Conservation (phyloP, 2,113 vertebrate genomes). For the Tinamus guttatus region DNA sequence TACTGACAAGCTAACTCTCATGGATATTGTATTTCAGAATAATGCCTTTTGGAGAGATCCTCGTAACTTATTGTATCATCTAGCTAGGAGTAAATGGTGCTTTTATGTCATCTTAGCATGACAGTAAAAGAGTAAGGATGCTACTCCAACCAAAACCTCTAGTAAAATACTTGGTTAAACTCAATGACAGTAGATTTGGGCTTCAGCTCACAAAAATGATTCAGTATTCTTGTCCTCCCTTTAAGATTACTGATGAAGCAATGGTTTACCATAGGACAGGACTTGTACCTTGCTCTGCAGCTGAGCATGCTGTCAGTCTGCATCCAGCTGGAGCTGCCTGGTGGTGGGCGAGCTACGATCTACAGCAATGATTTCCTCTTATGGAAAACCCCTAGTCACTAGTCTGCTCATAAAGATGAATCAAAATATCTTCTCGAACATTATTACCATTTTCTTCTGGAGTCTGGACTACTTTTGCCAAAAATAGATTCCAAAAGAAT, state of each 20-base stretch:
- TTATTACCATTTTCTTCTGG: not conserved
- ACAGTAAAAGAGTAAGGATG: not conserved
- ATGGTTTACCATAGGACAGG: not conserved
- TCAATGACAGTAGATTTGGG: not conserved
- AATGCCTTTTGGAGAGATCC: not conserved
- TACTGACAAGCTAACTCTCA: not conserved
- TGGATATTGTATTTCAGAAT: not conserved
- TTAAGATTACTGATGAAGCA: not conserved
- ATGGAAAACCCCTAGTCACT: not conserved
- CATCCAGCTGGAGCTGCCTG: not conserved
- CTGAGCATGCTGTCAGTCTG: not conserved
- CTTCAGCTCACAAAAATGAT: not conserved
- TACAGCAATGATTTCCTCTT: not conserved
- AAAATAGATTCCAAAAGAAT: slow-evolving; percentile 10
- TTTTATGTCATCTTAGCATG: not conserved
- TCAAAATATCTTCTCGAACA: slow-evolving; percentile 14
- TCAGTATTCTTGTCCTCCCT: not conserved
- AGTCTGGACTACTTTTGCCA: not conserved
- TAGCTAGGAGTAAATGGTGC: not conserved
- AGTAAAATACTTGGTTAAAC: slow-evolving; percentile 9
- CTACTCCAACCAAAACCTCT: not conserved
- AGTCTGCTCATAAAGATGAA: not conserved
- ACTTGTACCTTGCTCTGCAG: slow-evolving; percentile 3
- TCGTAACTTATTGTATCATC: not conserved
- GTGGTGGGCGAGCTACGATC: not conserved